phyloP scores from a whole-genome alignment of 1,140 invertebrate species.

The Cherax destructor region DNA sequence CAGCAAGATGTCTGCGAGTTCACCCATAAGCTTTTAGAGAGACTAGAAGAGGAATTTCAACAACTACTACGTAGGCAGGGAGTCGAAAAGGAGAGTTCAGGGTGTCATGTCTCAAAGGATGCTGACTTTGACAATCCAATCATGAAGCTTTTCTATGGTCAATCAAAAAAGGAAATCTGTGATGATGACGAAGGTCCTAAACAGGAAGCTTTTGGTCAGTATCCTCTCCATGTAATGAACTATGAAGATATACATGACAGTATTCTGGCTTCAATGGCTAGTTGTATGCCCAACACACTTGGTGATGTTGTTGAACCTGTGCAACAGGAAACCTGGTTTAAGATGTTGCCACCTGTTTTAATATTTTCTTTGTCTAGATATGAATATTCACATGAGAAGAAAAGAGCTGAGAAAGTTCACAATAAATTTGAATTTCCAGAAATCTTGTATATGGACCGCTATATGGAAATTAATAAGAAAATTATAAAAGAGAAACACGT shows the following conservation, averaged over 20 bases:
- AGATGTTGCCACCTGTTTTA: constrained; percentile 76
- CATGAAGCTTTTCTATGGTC: constrained; percentile 77
- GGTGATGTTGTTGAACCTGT: constrained; percentile 50
- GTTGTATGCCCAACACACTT: constrained; percentile 65
- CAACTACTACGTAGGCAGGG: constrained; percentile 66
- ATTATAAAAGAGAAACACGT: constrained; percentile 76
- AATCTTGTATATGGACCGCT: constrained; percentile 78
- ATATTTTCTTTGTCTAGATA: constrained; percentile 78
- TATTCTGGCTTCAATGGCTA: constrained; percentile 76
- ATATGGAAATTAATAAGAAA: constrained; percentile 77
- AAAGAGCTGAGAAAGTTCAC: constrained; percentile 77
- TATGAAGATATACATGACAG: constrained; percentile 76
- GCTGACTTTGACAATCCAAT: constrained; percentile 75
- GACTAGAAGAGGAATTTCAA: constrained; percentile 78
- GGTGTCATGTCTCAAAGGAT: constrained; percentile 66
- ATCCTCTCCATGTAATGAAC: constrained; percentile 77
- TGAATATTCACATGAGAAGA: constrained; percentile 77
- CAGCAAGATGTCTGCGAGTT: constrained; percentile 78
- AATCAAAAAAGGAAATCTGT: constrained; percentile 75
- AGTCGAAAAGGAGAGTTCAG: constrained; percentile 71
- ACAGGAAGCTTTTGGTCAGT: constrained; percentile 77
- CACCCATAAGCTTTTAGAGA: constrained; percentile 78
- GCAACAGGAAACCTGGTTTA: constrained; percentile 76
- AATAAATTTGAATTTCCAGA: constrained; percentile 78
- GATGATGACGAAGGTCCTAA: constrained; percentile 71